Evolutionary conservation across 2,888 invertebrate genomes (phyloP).

Genomic region (Camptogramma bilineatum): DNA sequence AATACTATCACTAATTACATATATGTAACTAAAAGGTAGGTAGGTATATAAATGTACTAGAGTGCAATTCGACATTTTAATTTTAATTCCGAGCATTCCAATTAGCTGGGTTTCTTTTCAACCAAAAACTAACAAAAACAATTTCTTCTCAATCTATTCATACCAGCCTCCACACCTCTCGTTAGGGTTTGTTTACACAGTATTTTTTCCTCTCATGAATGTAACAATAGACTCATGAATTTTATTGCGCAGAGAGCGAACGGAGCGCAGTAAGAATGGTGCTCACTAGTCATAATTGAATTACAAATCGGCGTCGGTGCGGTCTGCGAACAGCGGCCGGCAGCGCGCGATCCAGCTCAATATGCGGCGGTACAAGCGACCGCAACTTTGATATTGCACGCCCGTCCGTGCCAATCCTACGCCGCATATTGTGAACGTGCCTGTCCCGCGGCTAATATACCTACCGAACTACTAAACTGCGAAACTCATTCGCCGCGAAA

Average conservation of each 20-base stretch:
- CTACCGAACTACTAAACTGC: constrained; percentile 29
- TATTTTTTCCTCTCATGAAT: constrained; percentile 62
- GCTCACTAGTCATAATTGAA: constrained; percentile 59
- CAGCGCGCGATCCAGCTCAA: constrained; percentile 50
- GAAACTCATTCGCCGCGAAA: constrained; percentile 47
- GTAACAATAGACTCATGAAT: constrained; percentile 65
- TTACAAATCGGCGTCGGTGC: constrained; percentile 50
- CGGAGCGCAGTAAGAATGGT: constrained; percentile 45
- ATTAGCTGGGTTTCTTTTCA: constrained; percentile 4
- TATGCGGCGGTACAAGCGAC: constrained; percentile 49
- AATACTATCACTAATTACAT: neutral
- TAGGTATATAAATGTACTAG: no score
- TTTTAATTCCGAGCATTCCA: neutral
- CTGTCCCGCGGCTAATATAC: constrained; percentile 57
- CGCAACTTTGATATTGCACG: constrained; percentile 64
- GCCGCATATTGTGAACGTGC: constrained; percentile 69
- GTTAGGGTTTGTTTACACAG: constrained; percentile 46
- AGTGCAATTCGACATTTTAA: neutral
- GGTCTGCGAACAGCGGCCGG: constrained; percentile 46
- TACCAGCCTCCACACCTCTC: constrained; percentile 36
- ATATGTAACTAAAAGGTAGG: no score
- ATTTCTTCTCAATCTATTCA: constrained; percentile 25
- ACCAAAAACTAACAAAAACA: neutral
- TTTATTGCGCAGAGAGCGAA: constrained; percentile 55
- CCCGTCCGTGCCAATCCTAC: constrained; percentile 64